These are phyloP conservation scores for Drosophila athabasca DNA, from an alignment of 1,140 invertebrate genomes.

Conservation along the genomic window DNA sequence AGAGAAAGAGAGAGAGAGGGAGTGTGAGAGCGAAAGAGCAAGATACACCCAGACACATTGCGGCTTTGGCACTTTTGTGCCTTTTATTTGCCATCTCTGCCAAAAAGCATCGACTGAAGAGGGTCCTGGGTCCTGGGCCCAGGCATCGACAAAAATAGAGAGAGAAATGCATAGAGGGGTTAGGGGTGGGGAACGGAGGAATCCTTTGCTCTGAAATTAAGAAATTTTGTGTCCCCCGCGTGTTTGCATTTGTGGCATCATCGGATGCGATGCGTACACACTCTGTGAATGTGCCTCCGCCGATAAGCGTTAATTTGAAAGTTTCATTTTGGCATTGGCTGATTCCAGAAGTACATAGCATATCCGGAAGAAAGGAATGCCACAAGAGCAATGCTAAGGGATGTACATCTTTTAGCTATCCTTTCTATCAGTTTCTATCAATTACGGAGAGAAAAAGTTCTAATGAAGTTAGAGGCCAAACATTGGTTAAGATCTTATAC, in stretches of 20 bases:
- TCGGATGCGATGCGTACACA: conserved; percentile 22
- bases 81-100: conserved; percentile 65
- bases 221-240: conserved; percentile 48
- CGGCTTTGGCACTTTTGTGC: conserved; percentile 69
- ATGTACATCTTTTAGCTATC: too few relatives aligned
- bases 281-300: conserved; percentile 8
- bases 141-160: conserved; percentile 9
- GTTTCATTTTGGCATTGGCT: neutral
- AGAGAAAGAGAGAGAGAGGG: conserved; percentile 21
- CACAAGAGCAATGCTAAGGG: too few relatives aligned
- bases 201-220: conserved; percentile 43
- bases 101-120: too few relatives aligned
- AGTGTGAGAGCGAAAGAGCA: too few relatives aligned
- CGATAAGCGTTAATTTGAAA: conserved; percentile 57
- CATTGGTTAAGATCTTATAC: too few relatives aligned
- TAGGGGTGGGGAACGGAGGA: neutral
- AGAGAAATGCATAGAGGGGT: neutral
- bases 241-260: conserved; percentile 37
- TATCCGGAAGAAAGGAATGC: neutral
- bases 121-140: conserved; percentile 8
- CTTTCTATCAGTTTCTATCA: too few relatives aligned
- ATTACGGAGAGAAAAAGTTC: too few relatives aligned
- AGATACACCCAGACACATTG: conserved; percentile 55
- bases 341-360: neutral
- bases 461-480: too few relatives aligned